Evolutionary conservation across 2,888 invertebrate genomes (phyloP), one percentile per base, ranked within the genome.

Genomic region (Abscondita cerata): DNA sequence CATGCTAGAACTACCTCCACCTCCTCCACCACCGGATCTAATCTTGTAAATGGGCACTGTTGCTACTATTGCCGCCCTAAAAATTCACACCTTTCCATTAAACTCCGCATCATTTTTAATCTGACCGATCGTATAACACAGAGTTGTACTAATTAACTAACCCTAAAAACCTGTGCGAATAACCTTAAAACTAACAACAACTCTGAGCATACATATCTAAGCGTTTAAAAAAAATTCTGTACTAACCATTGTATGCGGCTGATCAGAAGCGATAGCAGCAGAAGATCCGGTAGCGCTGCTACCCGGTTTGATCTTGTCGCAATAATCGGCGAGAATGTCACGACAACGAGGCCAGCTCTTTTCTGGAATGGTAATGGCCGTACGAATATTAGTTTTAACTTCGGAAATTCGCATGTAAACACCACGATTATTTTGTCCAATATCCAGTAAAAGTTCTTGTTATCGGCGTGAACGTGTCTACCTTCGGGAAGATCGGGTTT

Each of bases 361-460:
- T 84, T 98, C 98, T 74, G 98, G 98, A 81, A 98, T 95, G 76
- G 98, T 98, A 83, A 98, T 96, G 77, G 98, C 96, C 78, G 97
- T 96, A 83, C 98, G 94, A 86, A 97, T 98, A 86, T 97, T 97
- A 79, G 95, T 94, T 85, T 98, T 96, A 73, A 98, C 98, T 91
- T 99, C 99, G 80, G 97, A 97, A 82, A 99, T 95, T 82, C 98
- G 93, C 95, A 99, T 95, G 83, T 97, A 99, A 78, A 98, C 93
- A 74, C 99, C 99, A 80, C 98, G 92, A 84, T 96, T 95, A 85
- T 99, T 99, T 84, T 98, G 96, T 70, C 98, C 98, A 79, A 98
- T 95, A 85, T 99, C 98, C 85, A 99, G 85, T 98, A 98, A 86
- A 99, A 99, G 84, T 96, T 98, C 86, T 99, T 99, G 87, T 97